Base-by-base conservation (phyloP, 2,797 vertebrate species). In the Enoplosus armatus region DNA sequence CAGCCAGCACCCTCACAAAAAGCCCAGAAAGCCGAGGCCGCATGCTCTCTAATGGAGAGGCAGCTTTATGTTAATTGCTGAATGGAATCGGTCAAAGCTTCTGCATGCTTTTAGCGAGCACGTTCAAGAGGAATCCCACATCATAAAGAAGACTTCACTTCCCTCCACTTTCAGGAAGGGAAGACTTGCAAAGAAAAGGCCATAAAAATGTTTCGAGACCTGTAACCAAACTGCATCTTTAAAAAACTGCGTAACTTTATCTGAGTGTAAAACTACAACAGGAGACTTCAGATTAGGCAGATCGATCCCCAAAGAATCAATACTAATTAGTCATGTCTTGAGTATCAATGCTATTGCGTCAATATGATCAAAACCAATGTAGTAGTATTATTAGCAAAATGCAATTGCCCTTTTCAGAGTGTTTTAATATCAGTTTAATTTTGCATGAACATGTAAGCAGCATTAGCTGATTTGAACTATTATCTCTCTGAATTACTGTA, bases 31-130 rank as follows among this genome's bases (percentile, higher is more conserved):
- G 73, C 41, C 1, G 35, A 67, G 82, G 82, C 75, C 77, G 80
- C 80, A 41, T 72, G 70, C 86, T 85, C 82, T 53, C 78, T 84
- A 82, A 91, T 81, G 88, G 85, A 75, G 78, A 73, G 48, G 75
- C 90, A 92, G 93, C 90, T 92, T 95, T 93, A 93, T 94, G 91
- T 82, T 93, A 92, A 94, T 95, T 88, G 84, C 47, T 87, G 75
- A 89, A 87, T 89, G 87, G 81, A 89, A 82, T 89, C 82, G 50
- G 82, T 87, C 77, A 85, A 80, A 80, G 87, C 78, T 79, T 67
- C 77, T 65, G 63, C 55, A 6, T 75, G 78, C 66, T 82, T 75
- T 84, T 47, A 63, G 51, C 68, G 80, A 82, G 85, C 41, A 50
- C 45, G 39, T 71, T 67, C 71, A 43, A 78, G 70, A 82, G 75